Evolutionary conservation across 2,113 vertebrate species (phyloP), one percentile per base, ranked within the genome.

Genomic region (Oxygymnocypris stewartii): DNA sequence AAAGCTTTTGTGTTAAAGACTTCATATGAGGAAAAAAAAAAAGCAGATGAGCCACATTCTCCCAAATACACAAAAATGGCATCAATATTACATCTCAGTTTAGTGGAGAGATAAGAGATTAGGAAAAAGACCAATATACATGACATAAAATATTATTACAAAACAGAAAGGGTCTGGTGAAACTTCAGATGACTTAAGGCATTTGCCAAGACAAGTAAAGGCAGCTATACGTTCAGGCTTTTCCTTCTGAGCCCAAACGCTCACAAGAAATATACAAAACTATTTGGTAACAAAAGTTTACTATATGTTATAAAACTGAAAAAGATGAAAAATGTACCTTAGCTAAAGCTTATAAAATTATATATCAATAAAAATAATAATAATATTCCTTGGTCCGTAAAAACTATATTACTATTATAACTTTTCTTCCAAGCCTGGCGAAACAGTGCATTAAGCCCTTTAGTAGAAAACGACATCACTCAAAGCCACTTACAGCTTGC

Each of bases 281-380:
- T 95, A 96, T 96, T 96, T 96, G 96, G 95, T 96, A 96, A 97
- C 94, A 97, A 96, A 97, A 95, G 91, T 94, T 92, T 95, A 95
- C 95, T 96, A 96, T 95, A 95, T 92, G 95, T 93, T 93, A 91
- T 94, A 94, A 95, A 95, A 97, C 93, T 88, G n/a, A 97, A 96
- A 95, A 94, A 95, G 89, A 92, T 96, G 94, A 96, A 97, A 89
- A 96, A 96, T 96, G 97, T 98, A 99, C 97, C 97, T 97, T 95
- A 91, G 94, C 96, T 97, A 97, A 97, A 97, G 96, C 94, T 96
- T 97, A 96, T 95, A 96, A 96, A 97, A 97, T 96, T 96, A 88
- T 91, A 93, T 92, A 93, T 88, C 90, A 91, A 92, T 93, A 92
- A 94, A 91, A 94, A 85, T 85, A 85, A 92, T 90, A 89, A 90